Evolutionary conservation across 2,113 vertebrate species (phyloP).

Genomic region (Chelonoidis abingdonii): DNA sequence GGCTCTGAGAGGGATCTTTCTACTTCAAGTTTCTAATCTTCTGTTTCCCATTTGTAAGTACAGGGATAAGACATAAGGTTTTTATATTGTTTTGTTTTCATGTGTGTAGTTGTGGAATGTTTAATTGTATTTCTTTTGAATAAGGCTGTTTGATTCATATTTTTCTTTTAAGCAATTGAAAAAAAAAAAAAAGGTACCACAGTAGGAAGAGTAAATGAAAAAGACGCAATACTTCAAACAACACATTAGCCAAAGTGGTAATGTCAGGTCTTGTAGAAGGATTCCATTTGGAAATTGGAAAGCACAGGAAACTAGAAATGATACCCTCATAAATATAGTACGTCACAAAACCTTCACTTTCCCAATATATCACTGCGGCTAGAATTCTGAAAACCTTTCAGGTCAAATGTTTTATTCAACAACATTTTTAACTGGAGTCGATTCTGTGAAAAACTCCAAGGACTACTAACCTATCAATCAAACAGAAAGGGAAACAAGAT

Average conservation of each 20-base stretch:
- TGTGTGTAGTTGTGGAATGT: too few relatives aligned
- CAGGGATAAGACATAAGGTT: too few relatives aligned
- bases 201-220: not conserved
- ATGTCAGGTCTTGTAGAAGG: not conserved
- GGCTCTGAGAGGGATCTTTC: too few relatives aligned
- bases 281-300: not conserved
- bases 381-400: not conserved
- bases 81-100: too few relatives aligned
- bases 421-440: not conserved
- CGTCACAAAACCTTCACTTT: not conserved
- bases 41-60: too few relatives aligned
- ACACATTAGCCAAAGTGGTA: not conserved
- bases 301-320: not conserved
- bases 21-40: too few relatives aligned
- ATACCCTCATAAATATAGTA: accelerated
- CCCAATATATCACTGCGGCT: not conserved
- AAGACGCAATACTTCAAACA: not conserved
- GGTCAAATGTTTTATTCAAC: not conserved
- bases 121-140: too few relatives aligned
- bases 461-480: not conserved
- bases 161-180: too few relatives aligned
- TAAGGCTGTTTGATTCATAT: too few relatives aligned
- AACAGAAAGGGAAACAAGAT: not conserved
- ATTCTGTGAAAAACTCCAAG: not conserved
- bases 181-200: not conserved